Evolutionary conservation across 2,113 vertebrate genomes (phyloP), one percentile per base, ranked within the genome.

Genomic region (Sapayoa aenigma): DNA sequence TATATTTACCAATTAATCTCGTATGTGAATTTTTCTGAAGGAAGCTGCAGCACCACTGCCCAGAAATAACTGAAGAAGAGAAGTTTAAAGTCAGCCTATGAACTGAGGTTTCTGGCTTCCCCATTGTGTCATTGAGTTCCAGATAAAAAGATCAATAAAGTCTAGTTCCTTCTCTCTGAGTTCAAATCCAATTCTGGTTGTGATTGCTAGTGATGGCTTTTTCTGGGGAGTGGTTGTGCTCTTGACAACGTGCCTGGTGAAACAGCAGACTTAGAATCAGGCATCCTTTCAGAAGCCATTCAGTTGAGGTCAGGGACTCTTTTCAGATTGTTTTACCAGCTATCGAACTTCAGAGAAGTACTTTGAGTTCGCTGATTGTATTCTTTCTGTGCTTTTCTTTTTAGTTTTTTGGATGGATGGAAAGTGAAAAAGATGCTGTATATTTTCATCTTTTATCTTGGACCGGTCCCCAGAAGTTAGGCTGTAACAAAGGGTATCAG

Each of bases 121-220:
- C 55, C 22, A 12, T 49, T 84, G 63, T 91, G 90, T 62, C 67
- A 66, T 8, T 91, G 72, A 59, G 81, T 91, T 95, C 65, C 69
- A 75, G 59, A 90, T 69, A 74, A 94, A 74, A 67, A 37, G 68
- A 93, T 96, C 90, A 55, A 95, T 95, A 90, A 87, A 81, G 67
- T 49, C 49, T 72, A 56, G n/a, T 66, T 92, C 78, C 31, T 78
- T 59, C 39, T n/a, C 63, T 93, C 74, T 39, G 55, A 75, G 25
- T 86, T 96, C 56, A 90, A 89, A 93, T 92, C 67, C 73, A 89
- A 11, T 94, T 89, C 85, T 92, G 46, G 6, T 47, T 94, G 86
- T 1, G 1, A 41, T 44, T 92, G 58, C 35, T 80, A 35, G 31
- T 50, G 52, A 72, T 53, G 73, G 11, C 3, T 6, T 52, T 59